These are phyloP conservation scores for Neodon shergylaensis DNA, from an alignment of 2,113 vertebrate species.

Conservation along the genomic window DNA sequence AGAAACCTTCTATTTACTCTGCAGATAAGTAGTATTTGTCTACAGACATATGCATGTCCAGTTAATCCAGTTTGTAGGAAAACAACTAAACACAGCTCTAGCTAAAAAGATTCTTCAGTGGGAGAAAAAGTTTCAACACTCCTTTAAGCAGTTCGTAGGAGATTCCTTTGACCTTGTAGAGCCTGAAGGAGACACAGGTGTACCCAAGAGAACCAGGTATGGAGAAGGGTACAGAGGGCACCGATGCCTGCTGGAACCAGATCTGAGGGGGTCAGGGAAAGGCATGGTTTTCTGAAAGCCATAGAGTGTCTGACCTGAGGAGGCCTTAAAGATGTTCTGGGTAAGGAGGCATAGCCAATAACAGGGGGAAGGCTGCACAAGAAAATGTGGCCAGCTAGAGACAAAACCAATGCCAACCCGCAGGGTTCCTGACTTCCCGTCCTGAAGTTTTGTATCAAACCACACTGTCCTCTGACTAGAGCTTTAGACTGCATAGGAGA, in stretches of 20 bases:
- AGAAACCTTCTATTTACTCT: constrained; percentile 32
- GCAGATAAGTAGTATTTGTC: not conserved
- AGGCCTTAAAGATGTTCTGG: not conserved
- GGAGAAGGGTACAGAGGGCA: too few species aligned
- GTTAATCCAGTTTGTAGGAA: not conserved
- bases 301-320: not conserved
- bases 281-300: not conserved
- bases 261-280: too few species aligned
- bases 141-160: not conserved
- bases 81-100: not conserved
- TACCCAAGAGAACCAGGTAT: not conserved
- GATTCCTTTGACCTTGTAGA: not conserved
- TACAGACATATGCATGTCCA: not conserved
- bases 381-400: too few species aligned
- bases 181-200: not conserved
- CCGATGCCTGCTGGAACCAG: accelerated
- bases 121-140: not conserved
- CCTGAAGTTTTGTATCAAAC: not conserved
- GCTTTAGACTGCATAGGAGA: not conserved
- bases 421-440: not conserved
- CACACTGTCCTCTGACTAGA: not conserved
- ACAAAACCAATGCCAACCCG: not conserved
- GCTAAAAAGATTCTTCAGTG: not conserved
- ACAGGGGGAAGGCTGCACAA: not conserved
- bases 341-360: not conserved